Conservation (phyloP, 2,113 vertebrate species). For the Cryptomyrus ogoouensis region DNA sequence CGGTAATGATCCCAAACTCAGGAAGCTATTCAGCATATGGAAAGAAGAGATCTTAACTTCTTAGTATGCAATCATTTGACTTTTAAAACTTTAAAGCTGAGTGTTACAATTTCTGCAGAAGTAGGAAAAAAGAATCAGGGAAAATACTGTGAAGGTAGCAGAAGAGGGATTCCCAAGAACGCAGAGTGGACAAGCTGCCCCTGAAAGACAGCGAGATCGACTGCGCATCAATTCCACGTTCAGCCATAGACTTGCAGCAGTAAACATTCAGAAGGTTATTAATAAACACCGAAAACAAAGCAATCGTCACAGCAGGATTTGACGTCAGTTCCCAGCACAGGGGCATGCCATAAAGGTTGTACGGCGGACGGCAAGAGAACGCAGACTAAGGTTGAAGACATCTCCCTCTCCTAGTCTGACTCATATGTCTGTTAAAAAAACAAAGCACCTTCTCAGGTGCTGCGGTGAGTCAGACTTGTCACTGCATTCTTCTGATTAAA, state of each 20-base stretch:
- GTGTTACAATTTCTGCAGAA: not conserved
- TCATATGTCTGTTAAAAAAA: not conserved
- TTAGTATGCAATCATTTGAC: not conserved
- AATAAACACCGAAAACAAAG: not conserved
- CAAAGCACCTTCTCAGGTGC: not conserved
- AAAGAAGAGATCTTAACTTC: not conserved
- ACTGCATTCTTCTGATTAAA: conserved; percentile 8
- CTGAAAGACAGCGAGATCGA: not conserved
- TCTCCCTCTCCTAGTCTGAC: not conserved
- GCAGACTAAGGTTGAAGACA: not conserved
- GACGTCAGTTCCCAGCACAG: not conserved
- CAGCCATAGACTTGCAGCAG: not conserved
- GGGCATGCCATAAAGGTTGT: not conserved
- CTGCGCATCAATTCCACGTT: not conserved
- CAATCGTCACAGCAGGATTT: not conserved
- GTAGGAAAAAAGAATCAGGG: not conserved
- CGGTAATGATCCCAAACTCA: not conserved
- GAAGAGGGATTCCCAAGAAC: not conserved
- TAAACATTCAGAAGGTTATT: not conserved
- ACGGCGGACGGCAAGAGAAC: not conserved
- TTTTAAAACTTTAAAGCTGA: not conserved
- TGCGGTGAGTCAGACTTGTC: not conserved
- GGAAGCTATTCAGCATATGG: not conserved
- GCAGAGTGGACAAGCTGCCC: not conserved
- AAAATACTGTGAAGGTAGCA: not conserved